A percentile compares a stretch with the other conserved stretches of the same genome.
Conservation (phyloP, 2,113 vertebrate genomes). For the Psephotus haematonotus region DNA sequence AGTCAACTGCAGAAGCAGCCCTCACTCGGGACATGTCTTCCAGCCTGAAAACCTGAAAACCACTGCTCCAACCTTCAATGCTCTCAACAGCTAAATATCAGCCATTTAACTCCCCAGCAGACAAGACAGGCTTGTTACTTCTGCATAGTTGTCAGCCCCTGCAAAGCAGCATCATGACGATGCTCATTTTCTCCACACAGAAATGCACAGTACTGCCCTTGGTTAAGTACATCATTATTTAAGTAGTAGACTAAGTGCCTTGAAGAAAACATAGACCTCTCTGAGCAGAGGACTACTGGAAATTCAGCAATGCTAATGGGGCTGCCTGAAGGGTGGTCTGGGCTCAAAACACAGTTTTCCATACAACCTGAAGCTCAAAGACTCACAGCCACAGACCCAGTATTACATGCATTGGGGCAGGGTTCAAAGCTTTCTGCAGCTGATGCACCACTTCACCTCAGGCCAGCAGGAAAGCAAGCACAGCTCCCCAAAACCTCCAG, state of each 20-base stretch:
- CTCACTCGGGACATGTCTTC: background rate
- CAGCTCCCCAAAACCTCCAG: background rate
- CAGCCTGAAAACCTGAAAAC: background rate
- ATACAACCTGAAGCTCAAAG: background rate
- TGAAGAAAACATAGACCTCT: rapidly evolving
- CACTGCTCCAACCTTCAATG: rapidly evolving
- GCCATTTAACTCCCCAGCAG: background rate
- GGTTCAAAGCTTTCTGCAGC: background rate
- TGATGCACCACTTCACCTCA: rapidly evolving
- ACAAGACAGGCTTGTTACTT: background rate
- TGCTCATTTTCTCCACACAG: background rate
- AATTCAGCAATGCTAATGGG: rapidly evolving
- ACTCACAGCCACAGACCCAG: background rate
- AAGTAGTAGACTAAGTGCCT: background rate
- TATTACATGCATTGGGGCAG: rapidly evolving
- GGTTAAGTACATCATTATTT: background rate
- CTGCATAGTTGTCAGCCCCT: background rate
- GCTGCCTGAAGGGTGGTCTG: background rate
- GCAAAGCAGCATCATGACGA: background rate
- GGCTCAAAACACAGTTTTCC: background rate
- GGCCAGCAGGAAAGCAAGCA: background rate
- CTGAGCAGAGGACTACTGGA: background rate
- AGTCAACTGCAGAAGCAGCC: background rate
- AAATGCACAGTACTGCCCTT: background rate
- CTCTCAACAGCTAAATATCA: background rate